Percentiles rank a stretch among this genome's conserved stretches.
These are phyloP conservation scores for Microctenopoma stevenorrisi DNA, from an alignment of 2,797 vertebrate species.

Conservation along the genomic window DNA sequence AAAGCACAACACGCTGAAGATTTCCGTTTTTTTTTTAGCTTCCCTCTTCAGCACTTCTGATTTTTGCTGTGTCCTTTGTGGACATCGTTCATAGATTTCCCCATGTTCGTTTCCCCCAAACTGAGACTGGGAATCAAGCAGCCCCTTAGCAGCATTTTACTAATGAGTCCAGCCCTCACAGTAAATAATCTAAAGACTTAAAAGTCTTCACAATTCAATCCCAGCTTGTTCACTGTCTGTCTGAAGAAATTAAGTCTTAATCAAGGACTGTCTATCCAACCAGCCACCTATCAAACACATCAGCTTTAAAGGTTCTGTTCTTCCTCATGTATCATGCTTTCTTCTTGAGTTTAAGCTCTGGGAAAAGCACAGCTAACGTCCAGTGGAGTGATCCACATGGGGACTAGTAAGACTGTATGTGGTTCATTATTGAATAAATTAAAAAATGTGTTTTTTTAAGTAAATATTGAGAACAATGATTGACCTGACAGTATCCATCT, in stretches of 20 bases:
- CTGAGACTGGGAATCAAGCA: slow-evolving; percentile 51
- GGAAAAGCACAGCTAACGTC: slow-evolving; percentile 61
- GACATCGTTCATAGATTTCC: slow-evolving; percentile 60
- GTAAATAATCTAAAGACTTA: slow-evolving; percentile 21
- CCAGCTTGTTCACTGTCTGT: slow-evolving; percentile 36
- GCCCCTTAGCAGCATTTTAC: slow-evolving; percentile 16
- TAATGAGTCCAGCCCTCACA: slow-evolving; percentile 1
- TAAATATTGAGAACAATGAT: slow-evolving; percentile 45
- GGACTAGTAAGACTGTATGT: slow-evolving; percentile 28
- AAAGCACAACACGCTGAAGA: slow-evolving; percentile 72
- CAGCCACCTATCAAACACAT: slow-evolving; percentile 33
- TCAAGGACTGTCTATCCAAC: slow-evolving; percentile 39
- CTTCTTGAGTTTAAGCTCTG: slow-evolving; percentile 54
- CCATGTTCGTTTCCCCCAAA: slow-evolving; percentile 54
- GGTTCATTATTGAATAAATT: slow-evolving; percentile 41
- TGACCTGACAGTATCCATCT: slow-evolving; percentile 46
- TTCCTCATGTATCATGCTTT: slow-evolving; percentile 52
- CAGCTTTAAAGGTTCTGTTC: slow-evolving; percentile 57
- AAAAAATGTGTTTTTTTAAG: slow-evolving; percentile 40
- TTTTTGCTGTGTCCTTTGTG: slow-evolving; percentile 71
- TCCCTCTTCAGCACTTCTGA: slow-evolving; percentile 55
- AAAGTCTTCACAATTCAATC: slow-evolving; percentile 3
- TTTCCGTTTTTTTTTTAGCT: slow-evolving; percentile 62
- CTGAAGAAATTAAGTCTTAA: slow-evolving; percentile 56
- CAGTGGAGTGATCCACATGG: slow-evolving; percentile 51